Base-by-base conservation (phyloP, 2,113 vertebrate genomes). In the Trochalopteron elliotii region DNA sequence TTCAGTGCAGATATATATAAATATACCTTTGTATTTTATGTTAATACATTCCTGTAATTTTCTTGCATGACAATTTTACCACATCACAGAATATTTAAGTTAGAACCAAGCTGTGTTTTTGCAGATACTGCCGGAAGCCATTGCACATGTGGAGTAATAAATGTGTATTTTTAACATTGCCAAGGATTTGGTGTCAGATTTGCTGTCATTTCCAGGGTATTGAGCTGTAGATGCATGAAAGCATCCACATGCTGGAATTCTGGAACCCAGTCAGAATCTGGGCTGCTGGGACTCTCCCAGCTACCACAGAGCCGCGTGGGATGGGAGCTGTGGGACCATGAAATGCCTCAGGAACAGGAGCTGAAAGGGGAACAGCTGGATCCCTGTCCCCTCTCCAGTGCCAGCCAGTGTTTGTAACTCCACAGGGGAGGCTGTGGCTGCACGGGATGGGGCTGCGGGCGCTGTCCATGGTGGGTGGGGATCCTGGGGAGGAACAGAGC, bases 131-230 rank as follows among this genome's bases (percentile, higher is more conserved):
- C 64, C 1, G 7, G 92, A 65, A 83, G 71, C 84, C 93, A 87
- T 71, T 69, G 90, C 78, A 2, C 68, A 45, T 3, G 81, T 91
- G 94, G 44, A 86, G 94, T 97, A 96, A 96, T 97, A 97, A 97
- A 97, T 61, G 71, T 91, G 93, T 91, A 63, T 96, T 97, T 93
- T 94, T 97, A 93, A 93, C 81, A 76, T 22, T 39, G 82, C 59
- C 80, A 42, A 17, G 45, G 15, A 2, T 44, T 13, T 53, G 63
- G 11, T 59, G 33, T n/a, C n/a, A n/a, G n/a, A n/a, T n/a, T n/a
- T n/a, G n/a, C n/a, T n/a, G n/a, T 85, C n/a, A 20, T 91, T 79
- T 53, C 70, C 42, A 53, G 44, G 84, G 24, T 27, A 10, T 0
- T 22, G 55, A 22, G 12, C 47, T 55, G 30, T 4, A n/a, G 44